A percentile compares a stretch with the other conserved stretches of the same genome.
phyloP scores from a whole-genome alignment of 2,797 vertebrate genomes.

The Enteromius trimaculatus region DNA sequence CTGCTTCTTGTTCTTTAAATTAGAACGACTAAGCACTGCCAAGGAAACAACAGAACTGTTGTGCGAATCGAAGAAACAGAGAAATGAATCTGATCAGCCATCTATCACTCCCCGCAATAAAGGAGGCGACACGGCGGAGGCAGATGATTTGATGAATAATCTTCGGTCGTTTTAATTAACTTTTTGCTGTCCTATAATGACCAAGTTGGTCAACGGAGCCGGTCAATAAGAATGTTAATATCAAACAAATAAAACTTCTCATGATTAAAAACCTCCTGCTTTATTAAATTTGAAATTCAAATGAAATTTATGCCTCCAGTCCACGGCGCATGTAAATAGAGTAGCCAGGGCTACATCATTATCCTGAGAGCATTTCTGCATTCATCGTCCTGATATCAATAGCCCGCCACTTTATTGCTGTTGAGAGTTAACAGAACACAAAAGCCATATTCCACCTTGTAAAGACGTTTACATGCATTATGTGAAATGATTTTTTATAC shows the following conservation, averaged over 20 bases:
- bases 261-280: conserved; percentile 99
- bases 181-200: conserved; percentile 99
- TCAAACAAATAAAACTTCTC: conserved; percentile 99
- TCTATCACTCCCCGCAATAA: conserved; percentile 98
- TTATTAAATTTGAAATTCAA: conserved; percentile 99
- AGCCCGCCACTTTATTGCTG: conserved; percentile 32
- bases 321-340: conserved; percentile 92
- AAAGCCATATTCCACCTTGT: conserved; percentile 17
- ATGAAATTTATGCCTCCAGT: conserved; percentile 97
- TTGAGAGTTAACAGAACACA: conserved; percentile 28
- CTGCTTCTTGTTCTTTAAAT: conserved; percentile 23
- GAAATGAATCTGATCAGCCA: conserved; percentile 95
- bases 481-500: background rate
- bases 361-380: conserved; percentile 82
- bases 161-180: conserved; percentile 99
- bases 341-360: conserved; percentile 71
- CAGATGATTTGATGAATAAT: conserved; percentile 99
- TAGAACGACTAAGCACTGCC: conserved; percentile 42
- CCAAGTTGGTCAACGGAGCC: conserved; percentile 99
- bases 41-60: conserved; percentile 80
- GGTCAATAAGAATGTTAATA: conserved; percentile 99
- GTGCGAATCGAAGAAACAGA: conserved; percentile 99
- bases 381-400: conserved; percentile 61
- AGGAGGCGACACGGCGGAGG: conserved; percentile 95
- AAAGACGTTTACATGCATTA: conserved; percentile 18